These are phyloP conservation scores for Tapera naevia DNA, from an alignment of 2,797 vertebrate genomes.

Conservation along the genomic window DNA sequence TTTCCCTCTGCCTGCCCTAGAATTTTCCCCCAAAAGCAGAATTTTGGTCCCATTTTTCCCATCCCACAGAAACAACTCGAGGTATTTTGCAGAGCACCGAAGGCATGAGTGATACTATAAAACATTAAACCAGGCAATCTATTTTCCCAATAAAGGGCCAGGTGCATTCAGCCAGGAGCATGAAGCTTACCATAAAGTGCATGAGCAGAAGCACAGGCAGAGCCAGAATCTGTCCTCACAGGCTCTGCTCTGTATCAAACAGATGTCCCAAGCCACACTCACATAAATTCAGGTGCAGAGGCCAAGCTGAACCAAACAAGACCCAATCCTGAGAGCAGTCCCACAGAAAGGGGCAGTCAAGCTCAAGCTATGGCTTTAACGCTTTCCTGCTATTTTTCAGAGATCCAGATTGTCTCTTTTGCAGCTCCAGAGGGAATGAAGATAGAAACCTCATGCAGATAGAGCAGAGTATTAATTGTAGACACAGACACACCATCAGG, in stretches of 20 bases:
- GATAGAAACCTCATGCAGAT: neutral
- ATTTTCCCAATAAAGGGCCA: neutral
- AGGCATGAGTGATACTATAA: neutral
- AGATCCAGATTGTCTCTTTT: neutral
- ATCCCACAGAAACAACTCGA: neutral
- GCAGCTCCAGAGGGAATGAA: neutral
- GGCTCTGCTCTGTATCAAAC: neutral
- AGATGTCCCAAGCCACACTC: neutral
- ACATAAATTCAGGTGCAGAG: neutral
- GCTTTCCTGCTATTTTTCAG: neutral
- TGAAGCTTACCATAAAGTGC: neutral
- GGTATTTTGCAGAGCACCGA: neutral
- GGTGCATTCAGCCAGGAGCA: neutral
- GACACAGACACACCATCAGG: neutral
- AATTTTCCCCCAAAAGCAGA: neutral
- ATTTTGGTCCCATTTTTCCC: neutral
- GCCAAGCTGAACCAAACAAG: neutral
- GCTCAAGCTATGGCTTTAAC: neutral
- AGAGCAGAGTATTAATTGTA: slow-evolving; percentile 8
- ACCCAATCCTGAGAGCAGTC: neutral
- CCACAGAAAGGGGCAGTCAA: neutral
- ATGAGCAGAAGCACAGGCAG: neutral
- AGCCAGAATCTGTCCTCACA: neutral
- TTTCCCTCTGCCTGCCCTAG: neutral
- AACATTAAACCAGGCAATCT: neutral